Evolutionary conservation across 37 sponge, comb jelly and placozoan species (phyloP).

Genomic region (Amphimedon queenslandica): DNA sequence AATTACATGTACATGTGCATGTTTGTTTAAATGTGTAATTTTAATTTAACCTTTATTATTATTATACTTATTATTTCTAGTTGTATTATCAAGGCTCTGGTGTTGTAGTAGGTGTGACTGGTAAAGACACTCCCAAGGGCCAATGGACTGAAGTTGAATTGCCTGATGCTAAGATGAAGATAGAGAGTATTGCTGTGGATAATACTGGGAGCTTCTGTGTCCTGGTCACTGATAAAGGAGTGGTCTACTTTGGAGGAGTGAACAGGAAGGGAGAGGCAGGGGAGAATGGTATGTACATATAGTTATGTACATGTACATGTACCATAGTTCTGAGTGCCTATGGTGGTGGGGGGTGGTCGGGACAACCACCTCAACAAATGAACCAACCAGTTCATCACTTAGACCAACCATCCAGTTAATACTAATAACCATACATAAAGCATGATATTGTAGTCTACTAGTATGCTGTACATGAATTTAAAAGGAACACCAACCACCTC

Average conservation of each 20-base stretch:
- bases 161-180: slow-evolving; percentile 56
- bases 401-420: no score
- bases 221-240: slow-evolving; percentile 69
- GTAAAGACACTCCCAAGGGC: slow-evolving; percentile 45
- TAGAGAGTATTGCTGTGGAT: slow-evolving; percentile 49
- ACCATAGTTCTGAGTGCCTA: not conserved
- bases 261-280: slow-evolving; percentile 80
- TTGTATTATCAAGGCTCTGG: slow-evolving; percentile 66
- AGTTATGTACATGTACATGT: no score
- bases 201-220: slow-evolving; percentile 45
- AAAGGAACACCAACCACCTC: no score
- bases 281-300: slow-evolving; percentile 42
- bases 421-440: no score
- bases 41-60: not conserved
- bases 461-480: no score
- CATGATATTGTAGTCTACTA: no score
- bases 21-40: not conserved
- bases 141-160: slow-evolving; percentile 57
- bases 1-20: slow-evolving; percentile 1
- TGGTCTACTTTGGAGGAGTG: slow-evolving; percentile 66
- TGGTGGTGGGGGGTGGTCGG: no score
- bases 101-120: slow-evolving; percentile 49
- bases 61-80: slow-evolving; percentile 10
- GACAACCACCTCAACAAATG: no score
- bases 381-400: no score